Evolutionary conservation across 2,888 invertebrate genomes (phyloP).

Genomic region (Pantelozetes paolii): DNA sequence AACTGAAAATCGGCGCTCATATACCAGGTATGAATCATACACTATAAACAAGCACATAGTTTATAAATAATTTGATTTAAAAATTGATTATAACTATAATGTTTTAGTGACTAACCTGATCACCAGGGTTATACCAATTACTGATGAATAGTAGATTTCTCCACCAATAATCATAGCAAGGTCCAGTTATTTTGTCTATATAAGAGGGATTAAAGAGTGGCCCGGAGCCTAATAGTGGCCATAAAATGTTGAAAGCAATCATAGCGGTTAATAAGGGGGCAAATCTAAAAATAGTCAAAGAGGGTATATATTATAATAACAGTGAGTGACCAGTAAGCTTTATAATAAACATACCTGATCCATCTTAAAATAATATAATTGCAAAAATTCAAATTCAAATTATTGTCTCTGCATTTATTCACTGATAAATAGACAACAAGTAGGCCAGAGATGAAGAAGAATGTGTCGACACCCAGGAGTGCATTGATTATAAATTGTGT

Average conservation of each 20-base stretch:
- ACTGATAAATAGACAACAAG: not conserved
- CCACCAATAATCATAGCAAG: not conserved
- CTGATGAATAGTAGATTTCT: not conserved
- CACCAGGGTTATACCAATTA: not conserved
- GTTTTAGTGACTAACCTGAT: not conserved
- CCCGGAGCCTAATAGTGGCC: slow-evolving; percentile 3
- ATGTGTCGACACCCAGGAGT: slow-evolving; percentile 2
- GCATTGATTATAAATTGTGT: not conserved
- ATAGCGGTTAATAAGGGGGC: not conserved
- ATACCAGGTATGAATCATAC: slow-evolving; percentile 24
- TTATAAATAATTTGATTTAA: too few relatives aligned
- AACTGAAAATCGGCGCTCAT: slow-evolving; percentile 15
- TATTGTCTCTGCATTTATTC: not conserved
- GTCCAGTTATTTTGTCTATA: not conserved
- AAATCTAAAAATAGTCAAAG: not conserved
- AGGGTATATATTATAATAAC: too few relatives aligned
- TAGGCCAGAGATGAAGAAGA: slow-evolving; percentile 9
- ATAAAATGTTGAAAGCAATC: not conserved
- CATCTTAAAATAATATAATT: not conserved
- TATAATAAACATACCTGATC: slow-evolving; percentile 21
- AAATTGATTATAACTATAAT: not conserved
- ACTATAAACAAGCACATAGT: not conserved
- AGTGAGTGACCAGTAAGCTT: too few relatives aligned
- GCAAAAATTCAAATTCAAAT: not conserved
- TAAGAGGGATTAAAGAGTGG: not conserved